Percentiles rank a stretch among this genome's conserved stretches.
Conservation (phyloP, 2,888 invertebrate species). For the Drosophila monieri region DNA sequence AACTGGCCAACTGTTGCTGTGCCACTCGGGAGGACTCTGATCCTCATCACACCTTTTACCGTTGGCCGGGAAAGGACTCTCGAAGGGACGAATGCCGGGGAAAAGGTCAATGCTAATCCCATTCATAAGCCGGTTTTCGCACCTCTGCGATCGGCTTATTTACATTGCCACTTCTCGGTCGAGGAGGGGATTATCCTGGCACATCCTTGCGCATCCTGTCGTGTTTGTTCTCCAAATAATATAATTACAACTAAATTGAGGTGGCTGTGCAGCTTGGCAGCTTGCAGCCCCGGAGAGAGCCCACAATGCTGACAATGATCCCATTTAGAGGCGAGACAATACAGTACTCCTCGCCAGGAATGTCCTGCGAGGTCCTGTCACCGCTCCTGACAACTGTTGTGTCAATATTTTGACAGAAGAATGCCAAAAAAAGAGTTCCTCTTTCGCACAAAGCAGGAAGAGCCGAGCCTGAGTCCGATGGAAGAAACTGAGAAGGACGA, state of each 20-base stretch:
- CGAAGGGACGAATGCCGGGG: background rate
- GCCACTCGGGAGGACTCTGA: conserved; percentile 11
- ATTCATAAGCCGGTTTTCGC: conserved; percentile 35
- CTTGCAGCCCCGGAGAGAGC: background rate
- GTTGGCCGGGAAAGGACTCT: background rate
- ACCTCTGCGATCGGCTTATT: conserved; percentile 33
- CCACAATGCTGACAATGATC: conserved; percentile 27
- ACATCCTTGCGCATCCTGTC: conserved; percentile 18
- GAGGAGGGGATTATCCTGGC: conserved; percentile 10
- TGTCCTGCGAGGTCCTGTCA: conserved; percentile 34
- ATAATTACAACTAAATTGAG: conserved; percentile 73
- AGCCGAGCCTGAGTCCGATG: conserved; percentile 14
- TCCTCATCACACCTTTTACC: conserved; percentile 27
- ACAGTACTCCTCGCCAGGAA: conserved; percentile 32
- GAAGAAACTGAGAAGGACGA: background rate
- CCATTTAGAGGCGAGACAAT: conserved; percentile 60
- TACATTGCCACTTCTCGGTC: conserved; percentile 35
- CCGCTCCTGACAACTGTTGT: conserved; percentile 72
- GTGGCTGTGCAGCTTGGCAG: conserved; percentile 4
- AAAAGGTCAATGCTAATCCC: conserved; percentile 44
- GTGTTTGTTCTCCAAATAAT: conserved; percentile 71
- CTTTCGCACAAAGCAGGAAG: conserved; percentile 34
- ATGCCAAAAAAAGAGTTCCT: conserved; percentile 67
- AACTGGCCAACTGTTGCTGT: conserved; percentile 48
- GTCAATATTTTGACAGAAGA: conserved; percentile 80